Percentiles rank a stretch among this genome's conserved stretches.
Evolutionary conservation across 2,113 vertebrate genomes (phyloP).

Genomic region (Dipodomys stephensi): DNA sequence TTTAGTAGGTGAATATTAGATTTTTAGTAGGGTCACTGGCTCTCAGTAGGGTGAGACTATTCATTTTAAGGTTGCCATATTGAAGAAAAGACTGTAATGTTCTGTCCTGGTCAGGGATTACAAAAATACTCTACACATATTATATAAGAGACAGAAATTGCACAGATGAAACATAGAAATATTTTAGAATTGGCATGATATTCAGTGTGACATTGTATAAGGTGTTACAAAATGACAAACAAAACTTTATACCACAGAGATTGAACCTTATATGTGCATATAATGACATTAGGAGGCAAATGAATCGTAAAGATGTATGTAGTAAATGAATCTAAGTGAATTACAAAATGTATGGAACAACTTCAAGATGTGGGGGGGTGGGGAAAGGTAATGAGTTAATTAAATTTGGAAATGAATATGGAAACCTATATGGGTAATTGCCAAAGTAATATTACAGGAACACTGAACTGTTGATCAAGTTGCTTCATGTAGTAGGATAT

Average conservation of each 20-base stretch:
- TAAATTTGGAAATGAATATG: not conserved
- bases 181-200: not conserved
- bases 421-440: not conserved
- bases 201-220: not conserved
- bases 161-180: not conserved
- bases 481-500: not conserved
- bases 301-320: not conserved
- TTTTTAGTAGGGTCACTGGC: not conserved
- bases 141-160: not conserved
- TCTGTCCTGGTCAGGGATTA: not conserved
- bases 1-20: not conserved
- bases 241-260: not conserved
- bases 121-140: not conserved
- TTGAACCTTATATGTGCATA: not conserved
- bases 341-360: not conserved
- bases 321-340: not conserved
- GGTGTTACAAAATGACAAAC: too few relatives aligned
- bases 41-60: not conserved
- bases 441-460: not conserved
- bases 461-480: not conserved
- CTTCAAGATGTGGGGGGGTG: not conserved
- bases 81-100: not conserved
- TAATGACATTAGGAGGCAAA: not conserved
- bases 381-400: too few relatives aligned
- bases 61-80: not conserved